Base-by-base conservation (phyloP, 2,113 vertebrate genomes). In the Grallaria varia region DNA sequence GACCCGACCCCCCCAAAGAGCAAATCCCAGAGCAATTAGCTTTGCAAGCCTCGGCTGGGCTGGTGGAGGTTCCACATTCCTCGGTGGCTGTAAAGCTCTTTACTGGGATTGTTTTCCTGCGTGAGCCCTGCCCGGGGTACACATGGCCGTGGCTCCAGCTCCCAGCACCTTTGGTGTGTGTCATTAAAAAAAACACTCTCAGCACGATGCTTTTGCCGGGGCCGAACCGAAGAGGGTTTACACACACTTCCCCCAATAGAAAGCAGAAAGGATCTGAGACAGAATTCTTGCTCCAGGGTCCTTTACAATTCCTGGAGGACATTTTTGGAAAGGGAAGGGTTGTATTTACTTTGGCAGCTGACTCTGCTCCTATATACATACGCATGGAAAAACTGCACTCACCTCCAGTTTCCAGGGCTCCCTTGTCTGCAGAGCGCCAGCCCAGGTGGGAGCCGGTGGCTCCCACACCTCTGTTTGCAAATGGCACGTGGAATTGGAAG, bases 311-410 rank as follows among this genome's bases (percentile, higher is more conserved):
- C 95, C 95, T 91, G 90, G 90, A 97, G 96, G 93, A 96, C 96
- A 95, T 95, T 96, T 97, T 87, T 96, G 97, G 95, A 62, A 86
- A 96, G 95, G 95, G 95, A 96, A 96, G 95, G 97, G 96, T 95
- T 95, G 92, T 96, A 88, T 97, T 97, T 96, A 96, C 74, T 94
- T 97, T 97, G 97, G 97, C 96, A 84, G 86, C 87, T 17, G 64
- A 27, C 59, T 75, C 84, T 2, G 30, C 94, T 96, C 83, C 94
- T 93, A 84, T 94, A 91, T 75, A 90, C 93, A 93, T 62, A 78
- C 1, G 59, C 85, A 96, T 92, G 95, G 93, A 96, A 97, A 97
- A 97, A 84, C 91, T 92, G 90, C 95, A 68, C 78, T 96, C 93
- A 93, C 92, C 94, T 94, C 58, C 31, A 6, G 4, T 87, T 92